Percentiles rank a stretch among this genome's conserved stretches.
phyloP scores from a whole-genome alignment of 2,888 invertebrate genomes.

The Cephus pygmeus region DNA sequence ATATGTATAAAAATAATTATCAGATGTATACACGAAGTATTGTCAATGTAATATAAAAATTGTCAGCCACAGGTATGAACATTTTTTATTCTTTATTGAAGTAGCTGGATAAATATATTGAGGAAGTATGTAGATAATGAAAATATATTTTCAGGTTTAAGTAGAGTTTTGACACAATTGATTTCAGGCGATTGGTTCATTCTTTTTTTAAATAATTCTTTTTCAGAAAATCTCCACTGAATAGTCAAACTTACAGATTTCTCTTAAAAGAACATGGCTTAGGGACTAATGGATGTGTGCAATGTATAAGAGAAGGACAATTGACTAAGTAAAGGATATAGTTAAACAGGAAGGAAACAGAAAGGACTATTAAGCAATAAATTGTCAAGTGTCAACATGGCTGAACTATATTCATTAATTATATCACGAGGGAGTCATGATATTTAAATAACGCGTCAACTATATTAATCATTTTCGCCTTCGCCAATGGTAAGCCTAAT shows the following conservation, averaged over 20 bases:
- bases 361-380: background rate
- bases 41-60: background rate
- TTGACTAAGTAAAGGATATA: background rate
- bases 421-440: background rate
- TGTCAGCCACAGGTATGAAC: background rate
- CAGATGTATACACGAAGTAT: background rate
- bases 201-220: background rate
- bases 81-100: background rate
- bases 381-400: background rate
- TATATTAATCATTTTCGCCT: no score
- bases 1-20: background rate
- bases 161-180: background rate
- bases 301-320: background rate
- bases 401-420: background rate
- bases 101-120: no score
- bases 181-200: background rate
- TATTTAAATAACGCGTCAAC: background rate
- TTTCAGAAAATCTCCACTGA: no score
- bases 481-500: background rate
- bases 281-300: background rate
- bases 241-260: background rate
- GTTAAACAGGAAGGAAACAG: background rate
- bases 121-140: background rate
- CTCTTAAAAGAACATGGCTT: background rate
- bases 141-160: background rate